phyloP scores from a whole-genome alignment of 1,140 invertebrate genomes.

The Ylistrum balloti region DNA sequence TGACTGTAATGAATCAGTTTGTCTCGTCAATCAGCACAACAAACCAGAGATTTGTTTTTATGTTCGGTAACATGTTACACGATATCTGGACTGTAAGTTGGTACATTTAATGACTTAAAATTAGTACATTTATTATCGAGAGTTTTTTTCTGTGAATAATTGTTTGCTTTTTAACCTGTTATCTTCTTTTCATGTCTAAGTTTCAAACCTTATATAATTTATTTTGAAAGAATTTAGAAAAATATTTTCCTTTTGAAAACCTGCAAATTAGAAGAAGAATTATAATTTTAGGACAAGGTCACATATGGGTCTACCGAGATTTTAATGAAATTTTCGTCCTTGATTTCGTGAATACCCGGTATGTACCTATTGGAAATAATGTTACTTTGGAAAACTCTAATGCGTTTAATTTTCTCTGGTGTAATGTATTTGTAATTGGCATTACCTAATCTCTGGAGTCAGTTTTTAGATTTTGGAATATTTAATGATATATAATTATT shows the following conservation, averaged over 20 bases:
- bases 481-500: no score
- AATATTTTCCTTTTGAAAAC: background rate
- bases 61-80: background rate
- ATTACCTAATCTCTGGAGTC: no score
- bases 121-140: background rate
- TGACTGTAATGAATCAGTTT: background rate
- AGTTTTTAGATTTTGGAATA: no score
- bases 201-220: background rate
- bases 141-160: background rate
- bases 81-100: no score
- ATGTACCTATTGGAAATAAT: no score
- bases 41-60: background rate
- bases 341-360: background rate
- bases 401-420: no score
- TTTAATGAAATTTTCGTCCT: background rate
- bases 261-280: background rate
- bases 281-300: background rate
- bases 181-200: background rate
- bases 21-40: background rate
- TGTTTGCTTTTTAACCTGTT: background rate
- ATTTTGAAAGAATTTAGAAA: background rate
- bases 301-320: background rate
- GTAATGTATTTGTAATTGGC: no score
- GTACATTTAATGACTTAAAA: background rate
- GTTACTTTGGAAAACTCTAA: no score